Evolutionary conservation across 2,113 vertebrate species (phyloP).

Genomic region (Aegypius monachus): DNA sequence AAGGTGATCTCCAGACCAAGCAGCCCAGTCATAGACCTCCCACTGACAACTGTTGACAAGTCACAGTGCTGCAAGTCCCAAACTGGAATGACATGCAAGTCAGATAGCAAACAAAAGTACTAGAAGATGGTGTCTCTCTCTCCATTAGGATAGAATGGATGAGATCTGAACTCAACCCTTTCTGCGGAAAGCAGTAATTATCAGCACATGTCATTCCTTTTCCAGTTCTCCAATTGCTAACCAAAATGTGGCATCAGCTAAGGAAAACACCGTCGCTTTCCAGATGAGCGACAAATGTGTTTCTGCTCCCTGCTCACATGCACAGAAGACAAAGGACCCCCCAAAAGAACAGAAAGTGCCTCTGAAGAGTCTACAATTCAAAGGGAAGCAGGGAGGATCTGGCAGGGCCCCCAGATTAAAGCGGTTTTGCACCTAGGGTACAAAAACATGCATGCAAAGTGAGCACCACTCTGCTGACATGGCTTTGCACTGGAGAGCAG

Average conservation of each 20-base stretch:
- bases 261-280: background rate
- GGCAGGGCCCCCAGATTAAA: background rate
- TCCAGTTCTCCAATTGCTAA: background rate
- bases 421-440: background rate
- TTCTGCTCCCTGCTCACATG: background rate
- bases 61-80: background rate
- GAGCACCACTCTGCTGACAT: background rate
- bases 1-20: background rate
- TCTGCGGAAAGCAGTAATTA: background rate
- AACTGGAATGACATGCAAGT: background rate
- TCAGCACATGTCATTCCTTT: background rate
- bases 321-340: background rate
- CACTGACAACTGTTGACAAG: background rate
- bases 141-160: background rate
- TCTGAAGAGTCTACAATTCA: background rate
- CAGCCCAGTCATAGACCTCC: background rate
- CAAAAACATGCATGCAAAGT: background rate
- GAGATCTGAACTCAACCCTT: background rate
- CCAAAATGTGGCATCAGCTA: background rate
- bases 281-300: background rate
- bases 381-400: background rate
- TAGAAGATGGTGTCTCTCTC: background rate
- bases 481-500: background rate
- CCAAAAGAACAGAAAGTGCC: background rate
- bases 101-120: background rate